Percentiles rank a stretch among this genome's conserved stretches.
Evolutionary conservation across 2,113 vertebrate species (phyloP).

Genomic region (Nycticorax nycticorax): DNA sequence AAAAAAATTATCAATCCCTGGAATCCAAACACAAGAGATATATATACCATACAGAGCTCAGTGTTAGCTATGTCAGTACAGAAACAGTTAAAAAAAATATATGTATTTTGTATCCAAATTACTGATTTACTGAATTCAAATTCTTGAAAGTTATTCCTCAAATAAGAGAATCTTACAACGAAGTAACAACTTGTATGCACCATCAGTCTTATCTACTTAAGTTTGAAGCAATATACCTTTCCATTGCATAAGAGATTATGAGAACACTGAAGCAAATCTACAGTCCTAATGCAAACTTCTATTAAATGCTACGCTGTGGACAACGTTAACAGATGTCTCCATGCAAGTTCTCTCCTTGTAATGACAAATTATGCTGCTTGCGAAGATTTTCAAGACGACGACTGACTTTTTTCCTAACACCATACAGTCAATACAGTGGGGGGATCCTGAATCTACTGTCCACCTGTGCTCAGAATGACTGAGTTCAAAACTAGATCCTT

Average conservation of each 20-base stretch:
- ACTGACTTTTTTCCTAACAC: not conserved
- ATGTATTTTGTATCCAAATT: not conserved
- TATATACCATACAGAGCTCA: not conserved
- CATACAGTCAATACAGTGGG: not conserved
- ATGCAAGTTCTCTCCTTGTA: not conserved
- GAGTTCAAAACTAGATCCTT: not conserved
- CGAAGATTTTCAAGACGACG: not conserved
- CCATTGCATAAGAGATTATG: accelerated
- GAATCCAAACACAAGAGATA: not conserved
- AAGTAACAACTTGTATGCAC: not conserved
- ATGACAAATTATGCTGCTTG: not conserved
- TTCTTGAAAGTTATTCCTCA: not conserved
- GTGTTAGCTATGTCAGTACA: not conserved
- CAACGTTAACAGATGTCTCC: not conserved
- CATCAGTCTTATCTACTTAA: not conserved
- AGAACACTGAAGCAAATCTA: not conserved
- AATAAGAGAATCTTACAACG: not conserved
- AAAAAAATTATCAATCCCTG: not conserved
- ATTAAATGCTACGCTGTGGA: not conserved
- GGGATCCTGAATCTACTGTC: not conserved
- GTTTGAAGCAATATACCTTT: not conserved
- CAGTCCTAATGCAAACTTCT: not conserved
- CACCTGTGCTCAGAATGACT: not conserved
- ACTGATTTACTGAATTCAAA: not conserved
- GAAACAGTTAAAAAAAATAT: not conserved